Evolutionary conservation across 2,888 invertebrate genomes (phyloP), one percentile per base, ranked within the genome.

Genomic region (Drosophila formosana): DNA sequence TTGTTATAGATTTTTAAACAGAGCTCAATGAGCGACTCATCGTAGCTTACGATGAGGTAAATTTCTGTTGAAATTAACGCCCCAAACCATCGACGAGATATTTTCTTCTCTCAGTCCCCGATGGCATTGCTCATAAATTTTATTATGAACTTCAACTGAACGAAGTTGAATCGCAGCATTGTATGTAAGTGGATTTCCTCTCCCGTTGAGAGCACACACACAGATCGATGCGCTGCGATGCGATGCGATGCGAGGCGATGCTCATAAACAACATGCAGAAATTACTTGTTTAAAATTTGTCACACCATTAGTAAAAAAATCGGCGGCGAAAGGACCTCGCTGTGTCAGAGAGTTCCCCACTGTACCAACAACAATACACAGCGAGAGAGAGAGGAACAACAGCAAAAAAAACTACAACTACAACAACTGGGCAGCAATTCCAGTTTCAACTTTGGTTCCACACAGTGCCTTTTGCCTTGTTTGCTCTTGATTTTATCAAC

Each of bases 401-500:
- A 9, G 13, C 5, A 41, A 3, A 56, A 3, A 56, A 25, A n/a
- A 75, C 32, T 28, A 78, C 47, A 47, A 45, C 41, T 47, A 34
- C 56, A 53, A 39, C 56, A 50, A 53, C 69, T 60, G 65, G 53
- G 43, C 51, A 57, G 13, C 68, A 73, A 58, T 62, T 52, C 43
- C 50, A 60, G 26, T 53, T 41, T 11, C 34, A 13, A 18, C 25
- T 11, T 13, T n/a, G n/a, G 37, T 37, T n/a, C 37, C 37, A 37
- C 4, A n/a, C 50, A 68, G 56, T 53, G 58, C 57, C 47, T 60
- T 62, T 76, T 64, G 78, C 66, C 80, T 84, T 88, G 82, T 88
- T 90, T 89, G 89, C 90, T 89, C 89, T 89, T 89, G 89, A 89
- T 89, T 89, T 90, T 89, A 89, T 89, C 89, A 89, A 90, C 82